Percentiles rank a stretch among this genome's conserved stretches.
Evolutionary conservation across 23 tunicate species (phyloP).

Genomic region (Trididemnum miniatum): DNA sequence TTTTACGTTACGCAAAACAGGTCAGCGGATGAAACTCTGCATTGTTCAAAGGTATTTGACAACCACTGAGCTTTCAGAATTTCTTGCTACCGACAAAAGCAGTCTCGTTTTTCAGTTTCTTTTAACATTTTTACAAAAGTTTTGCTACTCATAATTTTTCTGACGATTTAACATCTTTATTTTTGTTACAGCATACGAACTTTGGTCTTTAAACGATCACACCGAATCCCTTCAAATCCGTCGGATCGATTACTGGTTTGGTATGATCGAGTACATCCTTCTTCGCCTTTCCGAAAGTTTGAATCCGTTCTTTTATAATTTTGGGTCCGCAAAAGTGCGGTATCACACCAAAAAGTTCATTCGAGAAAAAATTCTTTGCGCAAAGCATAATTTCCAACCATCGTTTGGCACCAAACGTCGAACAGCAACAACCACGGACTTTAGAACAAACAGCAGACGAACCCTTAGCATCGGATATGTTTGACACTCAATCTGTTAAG

Average conservation of each 20-base stretch:
- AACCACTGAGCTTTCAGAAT: too few species aligned
- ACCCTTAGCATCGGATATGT: too few species aligned
- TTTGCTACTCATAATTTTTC: too few species aligned
- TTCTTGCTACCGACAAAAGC: too few species aligned
- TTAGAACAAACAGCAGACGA: too few species aligned
- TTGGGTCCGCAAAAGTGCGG: conserved; percentile 63
- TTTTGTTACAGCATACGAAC: conserved; percentile 56
- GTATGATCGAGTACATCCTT: conserved; percentile 50
- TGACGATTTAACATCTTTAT: too few species aligned
- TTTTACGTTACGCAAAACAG: too few species aligned
- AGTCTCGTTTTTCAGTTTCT: too few species aligned
- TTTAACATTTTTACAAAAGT: too few species aligned
- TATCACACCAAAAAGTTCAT: conserved; percentile 36
- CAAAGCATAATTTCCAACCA: background rate
- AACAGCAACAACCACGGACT: background rate
- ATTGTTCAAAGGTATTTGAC: too few species aligned
- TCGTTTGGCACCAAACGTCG: background rate
- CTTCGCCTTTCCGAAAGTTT: conserved; percentile 68
- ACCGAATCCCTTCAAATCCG: conserved; percentile 24
- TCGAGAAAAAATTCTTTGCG: conserved; percentile 7
- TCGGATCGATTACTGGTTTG: conserved; percentile 59
- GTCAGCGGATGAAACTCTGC: too few species aligned
- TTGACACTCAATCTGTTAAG: too few species aligned
- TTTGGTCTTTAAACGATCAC: conserved; percentile 37
- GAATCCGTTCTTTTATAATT: conserved; percentile 71